Conservation (phyloP, 2,797 vertebrate genomes). For the Muscicapa comitata region DNA sequence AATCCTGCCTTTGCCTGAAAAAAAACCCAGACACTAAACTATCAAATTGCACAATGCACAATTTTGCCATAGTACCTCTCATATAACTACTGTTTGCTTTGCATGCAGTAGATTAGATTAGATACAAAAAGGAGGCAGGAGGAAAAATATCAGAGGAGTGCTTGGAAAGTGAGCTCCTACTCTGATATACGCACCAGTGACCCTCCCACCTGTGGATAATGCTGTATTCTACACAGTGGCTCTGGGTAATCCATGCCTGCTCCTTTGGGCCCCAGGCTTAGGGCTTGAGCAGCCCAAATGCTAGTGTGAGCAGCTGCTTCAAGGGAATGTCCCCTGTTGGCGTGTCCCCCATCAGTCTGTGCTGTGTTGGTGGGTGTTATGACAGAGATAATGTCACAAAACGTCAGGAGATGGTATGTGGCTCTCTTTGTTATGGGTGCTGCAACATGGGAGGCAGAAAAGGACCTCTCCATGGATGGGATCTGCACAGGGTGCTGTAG, state of each 20-base stretch:
- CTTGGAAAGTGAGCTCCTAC: not conserved
- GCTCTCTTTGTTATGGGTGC: not conserved
- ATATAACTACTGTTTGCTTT: not conserved
- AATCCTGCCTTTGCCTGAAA: not conserved
- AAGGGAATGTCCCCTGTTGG: not conserved
- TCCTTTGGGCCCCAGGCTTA: rapidly evolving
- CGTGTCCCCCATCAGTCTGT: rapidly evolving
- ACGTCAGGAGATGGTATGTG: not conserved
- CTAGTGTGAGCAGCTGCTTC: not conserved
- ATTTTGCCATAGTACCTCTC: not conserved
- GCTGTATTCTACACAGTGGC: not conserved
- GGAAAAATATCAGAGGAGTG: not conserved
- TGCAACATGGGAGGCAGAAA: not conserved
- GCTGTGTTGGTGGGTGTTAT: not conserved
- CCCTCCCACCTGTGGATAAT: not conserved
- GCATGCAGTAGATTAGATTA: not conserved
- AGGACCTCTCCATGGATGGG: not conserved
- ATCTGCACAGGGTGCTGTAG: rapidly evolving
- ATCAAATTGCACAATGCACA: not conserved
- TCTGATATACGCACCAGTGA: rapidly evolving
- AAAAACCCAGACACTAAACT: not conserved
- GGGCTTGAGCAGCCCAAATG: not conserved
- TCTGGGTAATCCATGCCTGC: not conserved
- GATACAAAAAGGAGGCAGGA: not conserved
- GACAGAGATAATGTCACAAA: not conserved